Conservation (phyloP, 2,888 invertebrate genomes). For the Lycophotia porphyrea region DNA sequence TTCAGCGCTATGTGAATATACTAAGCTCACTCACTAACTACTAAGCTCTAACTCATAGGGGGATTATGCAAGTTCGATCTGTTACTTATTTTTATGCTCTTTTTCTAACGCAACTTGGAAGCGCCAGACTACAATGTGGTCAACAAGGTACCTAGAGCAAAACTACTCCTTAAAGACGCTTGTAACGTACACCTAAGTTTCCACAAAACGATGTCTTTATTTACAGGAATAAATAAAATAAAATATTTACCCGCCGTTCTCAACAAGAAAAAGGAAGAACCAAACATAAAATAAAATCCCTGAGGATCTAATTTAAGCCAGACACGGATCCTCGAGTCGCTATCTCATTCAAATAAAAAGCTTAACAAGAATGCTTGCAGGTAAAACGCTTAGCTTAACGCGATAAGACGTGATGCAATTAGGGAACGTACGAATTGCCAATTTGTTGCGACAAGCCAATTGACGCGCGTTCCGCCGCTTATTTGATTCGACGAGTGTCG, state of each 20-base stretch:
- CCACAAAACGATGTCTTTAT: slow-evolving; percentile 18
- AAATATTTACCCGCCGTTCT: slow-evolving; percentile 29
- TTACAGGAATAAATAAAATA: slow-evolving; percentile 46
- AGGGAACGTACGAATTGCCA: slow-evolving; percentile 79
- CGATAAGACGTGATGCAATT: slow-evolving; percentile 72
- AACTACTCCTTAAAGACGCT: background rate
- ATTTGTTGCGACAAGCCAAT: slow-evolving; percentile 79
- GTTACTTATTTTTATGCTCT: background rate
- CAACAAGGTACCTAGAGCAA: background rate
- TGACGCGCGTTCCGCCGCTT: slow-evolving; percentile 62
- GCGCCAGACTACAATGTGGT: background rate
- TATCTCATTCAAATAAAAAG: slow-evolving; percentile 60
- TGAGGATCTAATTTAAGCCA: slow-evolving; percentile 58
- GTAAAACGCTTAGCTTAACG: slow-evolving; percentile 58
- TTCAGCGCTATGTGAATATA: background rate
- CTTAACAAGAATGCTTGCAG: slow-evolving; percentile 63
- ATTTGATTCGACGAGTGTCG: slow-evolving; percentile 64
- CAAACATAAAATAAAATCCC: slow-evolving; percentile 57
- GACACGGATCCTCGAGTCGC: slow-evolving; percentile 50
- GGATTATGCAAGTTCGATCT: too few species aligned
- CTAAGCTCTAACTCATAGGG: background rate
- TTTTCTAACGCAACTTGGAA: background rate
- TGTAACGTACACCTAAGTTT: background rate
- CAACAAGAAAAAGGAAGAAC: slow-evolving; percentile 41
- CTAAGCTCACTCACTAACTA: background rate